A percentile compares a stretch with the other conserved stretches of the same genome.
phyloP scores from a whole-genome alignment of 2,113 vertebrate genomes.

The Atlantisia rogersi region DNA sequence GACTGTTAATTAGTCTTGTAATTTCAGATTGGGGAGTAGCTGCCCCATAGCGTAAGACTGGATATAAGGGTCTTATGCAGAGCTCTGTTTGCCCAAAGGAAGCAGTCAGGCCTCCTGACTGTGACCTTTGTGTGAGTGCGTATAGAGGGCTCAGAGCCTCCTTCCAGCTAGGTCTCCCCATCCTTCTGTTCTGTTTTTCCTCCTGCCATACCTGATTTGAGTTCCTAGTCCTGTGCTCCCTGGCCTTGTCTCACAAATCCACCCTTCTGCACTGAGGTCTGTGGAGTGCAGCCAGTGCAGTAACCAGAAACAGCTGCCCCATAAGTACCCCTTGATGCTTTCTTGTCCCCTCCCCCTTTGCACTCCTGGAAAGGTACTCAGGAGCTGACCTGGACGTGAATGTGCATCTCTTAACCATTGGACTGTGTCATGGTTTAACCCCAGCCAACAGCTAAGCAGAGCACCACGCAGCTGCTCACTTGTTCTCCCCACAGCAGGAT shows the following conservation, averaged over 20 bases:
- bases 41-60: neutral
- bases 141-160: neutral
- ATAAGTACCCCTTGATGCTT: neutral
- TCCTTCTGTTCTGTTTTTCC: neutral
- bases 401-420: neutral
- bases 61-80: neutral
- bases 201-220: rapidly evolving
- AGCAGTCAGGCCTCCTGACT: neutral
- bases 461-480: too few relatives aligned
- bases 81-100: neutral
- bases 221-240: neutral
- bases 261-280: neutral
- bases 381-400: neutral
- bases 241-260: neutral
- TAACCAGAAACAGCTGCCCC: neutral
- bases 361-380: neutral
- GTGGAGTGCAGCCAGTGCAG: neutral
- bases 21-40: neutral
- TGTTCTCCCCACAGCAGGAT: too few relatives aligned
- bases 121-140: neutral
- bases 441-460: too few relatives aligned
- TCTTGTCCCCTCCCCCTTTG: neutral
- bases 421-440: neutral
- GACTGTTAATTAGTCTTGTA: neutral
- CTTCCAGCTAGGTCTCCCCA: neutral